phyloP scores from a whole-genome alignment of 1,140 invertebrate species.

The Nixonia krombeini region DNA sequence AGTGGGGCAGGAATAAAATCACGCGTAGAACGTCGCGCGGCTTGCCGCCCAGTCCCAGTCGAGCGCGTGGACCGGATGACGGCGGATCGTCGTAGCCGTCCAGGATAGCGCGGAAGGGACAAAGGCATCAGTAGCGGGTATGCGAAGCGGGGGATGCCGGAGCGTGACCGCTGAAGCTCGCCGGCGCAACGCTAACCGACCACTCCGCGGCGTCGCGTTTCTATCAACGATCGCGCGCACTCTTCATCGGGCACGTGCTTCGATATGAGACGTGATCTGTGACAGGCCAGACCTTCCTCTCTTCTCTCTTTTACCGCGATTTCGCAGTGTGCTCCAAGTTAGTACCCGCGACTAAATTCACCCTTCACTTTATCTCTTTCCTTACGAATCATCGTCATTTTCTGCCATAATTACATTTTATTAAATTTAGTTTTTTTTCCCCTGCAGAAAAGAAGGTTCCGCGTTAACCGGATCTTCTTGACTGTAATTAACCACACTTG shows the following conservation, averaged over 20 bases:
- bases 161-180: too few species aligned
- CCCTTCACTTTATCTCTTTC: conserved; percentile 14
- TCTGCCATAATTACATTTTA: too few species aligned
- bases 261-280: conserved; percentile 26
- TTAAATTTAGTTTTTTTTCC: too few species aligned
- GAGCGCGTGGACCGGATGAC: conserved; percentile 34
- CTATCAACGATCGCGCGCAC: conserved; percentile 14
- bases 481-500: too few species aligned
- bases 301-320: conserved; percentile 28
- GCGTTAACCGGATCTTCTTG: too few species aligned
- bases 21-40: conserved; percentile 20
- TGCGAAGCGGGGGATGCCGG: conserved; percentile 13
- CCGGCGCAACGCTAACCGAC: too few species aligned
- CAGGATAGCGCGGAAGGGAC: neutral
- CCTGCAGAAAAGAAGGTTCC: too few species aligned
- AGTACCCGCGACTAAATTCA: conserved; percentile 31
- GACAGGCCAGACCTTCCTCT: conserved; percentile 26
- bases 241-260: conserved; percentile 22
- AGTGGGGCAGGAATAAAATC: conserved; percentile 45
- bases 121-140: conserved; percentile 3
- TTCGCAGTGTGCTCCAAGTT: conserved; percentile 24
- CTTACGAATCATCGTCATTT: conserved; percentile 1
- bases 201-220: too few species aligned
- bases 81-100: conserved; percentile 25
- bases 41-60: too few species aligned